phyloP scores from a whole-genome alignment of 2,888 invertebrate species.

The Hydrotaea cyrtoneurina region DNA sequence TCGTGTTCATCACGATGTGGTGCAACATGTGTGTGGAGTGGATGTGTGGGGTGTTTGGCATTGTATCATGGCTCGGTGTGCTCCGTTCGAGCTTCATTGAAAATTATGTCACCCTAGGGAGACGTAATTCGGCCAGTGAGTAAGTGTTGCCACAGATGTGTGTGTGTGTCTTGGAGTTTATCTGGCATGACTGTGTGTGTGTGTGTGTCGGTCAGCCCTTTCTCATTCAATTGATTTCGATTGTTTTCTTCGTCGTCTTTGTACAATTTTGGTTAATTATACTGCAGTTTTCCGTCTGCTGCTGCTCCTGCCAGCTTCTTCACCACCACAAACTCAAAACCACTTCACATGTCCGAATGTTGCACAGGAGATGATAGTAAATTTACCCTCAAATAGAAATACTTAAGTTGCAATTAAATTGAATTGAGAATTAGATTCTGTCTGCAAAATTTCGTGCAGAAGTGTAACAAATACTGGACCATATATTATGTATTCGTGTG shows the following conservation, averaged over 20 bases:
- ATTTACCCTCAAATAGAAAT: conserved; percentile 52
- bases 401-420: conserved; percentile 67
- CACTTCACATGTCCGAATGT: background rate
- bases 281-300: conserved; percentile 59
- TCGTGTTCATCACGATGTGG: background rate
- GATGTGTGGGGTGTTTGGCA: background rate
- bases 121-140: background rate
- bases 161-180: conserved; percentile 45
- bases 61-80: conserved; percentile 16
- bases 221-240: conserved; percentile 40
- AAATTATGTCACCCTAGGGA: conserved; percentile 66
- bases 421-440: conserved; percentile 63
- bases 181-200: background rate
- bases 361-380: conserved; percentile 42
- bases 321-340: background rate
- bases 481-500: background rate
- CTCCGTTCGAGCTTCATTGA: conserved; percentile 52
- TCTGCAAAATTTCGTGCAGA: conserved; percentile 30
- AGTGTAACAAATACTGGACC: conserved; percentile 2
- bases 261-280: conserved; percentile 67
- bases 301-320: background rate
- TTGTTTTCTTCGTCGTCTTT: conserved; percentile 32
- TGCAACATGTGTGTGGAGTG: background rate
- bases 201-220: background rate
- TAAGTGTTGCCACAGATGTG: conserved; percentile 2